Conservation (phyloP, 2,888 invertebrate genomes). For the Acrobasis suavella region DNA sequence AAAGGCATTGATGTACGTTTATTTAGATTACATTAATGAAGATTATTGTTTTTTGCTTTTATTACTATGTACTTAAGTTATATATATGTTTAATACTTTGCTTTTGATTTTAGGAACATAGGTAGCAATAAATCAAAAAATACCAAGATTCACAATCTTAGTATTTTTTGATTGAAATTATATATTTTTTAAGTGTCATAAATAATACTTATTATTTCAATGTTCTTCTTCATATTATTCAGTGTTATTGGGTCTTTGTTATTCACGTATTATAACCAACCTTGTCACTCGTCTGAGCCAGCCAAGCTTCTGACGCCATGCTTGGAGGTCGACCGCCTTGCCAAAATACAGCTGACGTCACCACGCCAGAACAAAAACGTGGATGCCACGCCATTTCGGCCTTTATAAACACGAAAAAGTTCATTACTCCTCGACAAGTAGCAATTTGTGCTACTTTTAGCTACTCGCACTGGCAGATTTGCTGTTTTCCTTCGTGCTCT, state of each 20-base stretch:
- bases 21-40: too few species aligned
- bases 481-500: background rate
- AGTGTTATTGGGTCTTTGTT: background rate
- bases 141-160: too few species aligned
- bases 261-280: background rate
- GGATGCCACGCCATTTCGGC: conserved; percentile 7
- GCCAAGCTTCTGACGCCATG: conserved; percentile 29
- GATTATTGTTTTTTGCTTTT: too few species aligned
- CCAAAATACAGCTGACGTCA: conserved; percentile 71
- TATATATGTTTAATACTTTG: too few species aligned
- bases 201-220: too few species aligned
- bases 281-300: conserved; percentile 1
- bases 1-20: too few species aligned
- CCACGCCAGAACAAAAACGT: conserved; percentile 7
- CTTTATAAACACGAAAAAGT: conserved; percentile 17
- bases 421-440: conserved; percentile 16
- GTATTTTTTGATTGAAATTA: too few species aligned
- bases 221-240: background rate
- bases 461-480: background rate
- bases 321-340: conserved; percentile 71
- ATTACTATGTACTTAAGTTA: too few species aligned
- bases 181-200: too few species aligned
- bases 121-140: too few species aligned
- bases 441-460: conserved; percentile 11
- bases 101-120: too few species aligned